Conservation (phyloP, 2,113 vertebrate species). For the Etia nguti region DNA sequence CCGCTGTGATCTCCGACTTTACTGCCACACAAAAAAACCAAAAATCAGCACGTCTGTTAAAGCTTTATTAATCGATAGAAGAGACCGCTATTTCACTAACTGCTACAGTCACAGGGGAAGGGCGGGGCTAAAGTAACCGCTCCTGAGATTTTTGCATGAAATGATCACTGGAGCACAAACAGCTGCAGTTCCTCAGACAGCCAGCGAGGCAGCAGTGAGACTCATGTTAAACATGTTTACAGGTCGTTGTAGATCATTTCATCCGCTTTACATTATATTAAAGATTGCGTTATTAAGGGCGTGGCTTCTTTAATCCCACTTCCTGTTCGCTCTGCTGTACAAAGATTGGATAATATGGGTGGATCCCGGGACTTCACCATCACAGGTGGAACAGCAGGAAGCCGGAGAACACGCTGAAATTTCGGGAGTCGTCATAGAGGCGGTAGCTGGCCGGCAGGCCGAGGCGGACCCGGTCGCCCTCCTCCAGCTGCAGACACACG, state of each 20-base stretch:
- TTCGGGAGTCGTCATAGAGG: slow-evolving; percentile 58
- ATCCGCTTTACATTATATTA: background rate
- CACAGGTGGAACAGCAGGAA: slow-evolving; percentile 56
- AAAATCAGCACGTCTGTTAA: background rate
- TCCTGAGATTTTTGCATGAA: background rate
- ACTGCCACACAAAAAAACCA: background rate
- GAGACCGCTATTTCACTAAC: background rate
- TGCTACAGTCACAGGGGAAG: background rate
- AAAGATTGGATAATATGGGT: background rate
- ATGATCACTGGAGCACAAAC: background rate
- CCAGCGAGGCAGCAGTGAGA: background rate
- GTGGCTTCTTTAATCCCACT: background rate
- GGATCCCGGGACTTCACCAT: background rate
- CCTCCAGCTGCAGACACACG: slow-evolving; percentile 35
- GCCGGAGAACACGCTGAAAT: slow-evolving; percentile 61
- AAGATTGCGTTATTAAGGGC: background rate
- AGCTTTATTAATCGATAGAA: background rate
- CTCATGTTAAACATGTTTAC: background rate
- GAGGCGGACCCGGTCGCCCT: slow-evolving; percentile 27
- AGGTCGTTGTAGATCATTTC: background rate
- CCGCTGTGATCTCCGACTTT: background rate
- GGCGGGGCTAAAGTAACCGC: background rate
- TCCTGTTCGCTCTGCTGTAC: background rate
- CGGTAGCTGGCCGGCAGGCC: slow-evolving; percentile 59
- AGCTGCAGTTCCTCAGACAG: background rate